These are phyloP conservation scores for Campoletis sonorensis DNA, from an alignment of 1,140 invertebrate genomes.

Conservation along the genomic window DNA sequence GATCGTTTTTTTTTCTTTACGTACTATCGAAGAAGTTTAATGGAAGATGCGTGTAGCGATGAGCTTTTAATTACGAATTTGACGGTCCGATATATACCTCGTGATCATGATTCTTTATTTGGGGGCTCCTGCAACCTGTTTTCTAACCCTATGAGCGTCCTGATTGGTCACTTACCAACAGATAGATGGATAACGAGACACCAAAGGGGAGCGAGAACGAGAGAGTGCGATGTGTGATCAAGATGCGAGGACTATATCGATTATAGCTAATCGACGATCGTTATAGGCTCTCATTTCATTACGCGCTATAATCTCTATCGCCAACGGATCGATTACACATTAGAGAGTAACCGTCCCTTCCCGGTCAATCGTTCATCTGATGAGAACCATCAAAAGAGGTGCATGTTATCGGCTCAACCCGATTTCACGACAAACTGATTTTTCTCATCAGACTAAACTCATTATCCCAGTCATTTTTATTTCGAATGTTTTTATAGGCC, in stretches of 20 bases:
- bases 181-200: neutral
- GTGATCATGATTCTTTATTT: neutral
- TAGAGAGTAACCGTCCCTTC: conserved; percentile 23
- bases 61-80: neutral
- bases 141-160: neutral
- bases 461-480: no score
- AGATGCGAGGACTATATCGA: conserved; percentile 25
- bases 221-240: conserved; percentile 12
- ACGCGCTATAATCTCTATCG: conserved; percentile 47
- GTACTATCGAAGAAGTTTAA: neutral
- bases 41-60: neutral
- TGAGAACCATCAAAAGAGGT: neutral
- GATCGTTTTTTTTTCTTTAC: neutral
- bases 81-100: neutral
- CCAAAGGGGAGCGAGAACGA: neutral
- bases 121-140: neutral
- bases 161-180: neutral
- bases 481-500: no score
- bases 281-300: conserved; percentile 48
- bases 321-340: conserved; percentile 49
- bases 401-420: no score
- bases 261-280: conserved; percentile 50
- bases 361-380: neutral
- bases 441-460: no score
- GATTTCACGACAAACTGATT: no score